Base-by-base conservation (phyloP, 2,888 invertebrate species). In the Dermolepida albohirtum region DNA sequence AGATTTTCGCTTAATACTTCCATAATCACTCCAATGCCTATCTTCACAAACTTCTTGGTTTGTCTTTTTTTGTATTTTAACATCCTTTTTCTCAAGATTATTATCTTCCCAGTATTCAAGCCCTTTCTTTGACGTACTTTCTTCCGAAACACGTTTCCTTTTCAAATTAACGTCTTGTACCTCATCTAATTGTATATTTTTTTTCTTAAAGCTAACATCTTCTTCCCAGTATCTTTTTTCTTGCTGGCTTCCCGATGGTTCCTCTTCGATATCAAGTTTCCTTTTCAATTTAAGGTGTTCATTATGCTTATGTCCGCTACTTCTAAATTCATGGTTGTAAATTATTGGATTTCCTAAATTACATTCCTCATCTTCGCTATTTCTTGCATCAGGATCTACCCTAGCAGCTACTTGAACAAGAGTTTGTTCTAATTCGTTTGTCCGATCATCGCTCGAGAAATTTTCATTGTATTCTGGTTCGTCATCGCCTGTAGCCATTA, bases 361-460 rank as follows among this genome's bases (percentile, higher is more conserved):
- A 34, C 34, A 34, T 10, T 34, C 34, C 1, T 34, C 34, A 34
- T 34, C 34, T 72, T 79, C 78, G 64, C 77, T 75, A 70, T 77
- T 78, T 70, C 81, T 73, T 5, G 79, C 78, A 72, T 81, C 81
- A 5, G 82, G 80, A 71, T 81, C 80, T 44, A 34, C 34, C 6
- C 34, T 34, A 10, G 82, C 81, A 29, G 83, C 83, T 5, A 81
- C 83, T 69, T 81, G 69, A 41, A 83, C 75, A 52, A 83, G 72
- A 41, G 80, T 77, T 69, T 80, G 75, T 68, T 82, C 82, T 67
- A 82, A 76, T 73, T 82, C 81, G 43, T 81, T 80, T 17, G 78
- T 75, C 55, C 75, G 76, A 68, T 79, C 78, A 6, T 34, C 34
- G 34, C 34, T 34, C 10, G 34, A 34, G 10, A 8, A 34, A 34